Conservation (phyloP, 1,140 invertebrate genomes). For the Hetaerina americana region DNA sequence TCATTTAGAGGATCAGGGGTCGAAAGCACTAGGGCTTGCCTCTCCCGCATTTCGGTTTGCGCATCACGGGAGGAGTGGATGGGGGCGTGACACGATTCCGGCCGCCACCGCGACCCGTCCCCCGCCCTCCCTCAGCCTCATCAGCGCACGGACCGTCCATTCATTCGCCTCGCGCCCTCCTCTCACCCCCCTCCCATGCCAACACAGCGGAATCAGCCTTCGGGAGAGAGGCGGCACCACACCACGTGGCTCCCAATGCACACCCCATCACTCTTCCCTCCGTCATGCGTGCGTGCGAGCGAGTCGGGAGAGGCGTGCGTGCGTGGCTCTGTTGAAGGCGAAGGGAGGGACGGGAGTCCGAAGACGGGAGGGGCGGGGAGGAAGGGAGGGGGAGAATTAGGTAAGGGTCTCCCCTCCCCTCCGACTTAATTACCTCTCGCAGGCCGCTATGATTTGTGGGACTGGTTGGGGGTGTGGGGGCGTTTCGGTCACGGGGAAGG, state of each 20-base stretch:
- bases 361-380: background rate
- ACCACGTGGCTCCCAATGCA: background rate
- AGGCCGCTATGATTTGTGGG: background rate
- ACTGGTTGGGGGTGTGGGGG: too few relatives aligned
- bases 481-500: too few relatives aligned
- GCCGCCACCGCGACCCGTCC: too few relatives aligned
- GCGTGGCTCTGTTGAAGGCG: too few relatives aligned
- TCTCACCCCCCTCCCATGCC: background rate
- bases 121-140: too few relatives aligned
- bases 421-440: background rate
- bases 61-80: too few relatives aligned
- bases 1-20: too few relatives aligned
- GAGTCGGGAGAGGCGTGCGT: too few relatives aligned
- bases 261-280: background rate
- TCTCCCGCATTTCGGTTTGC: too few relatives aligned
- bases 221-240: background rate
- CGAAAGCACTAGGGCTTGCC: too few relatives aligned
- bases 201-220: background rate
- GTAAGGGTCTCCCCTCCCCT: too few relatives aligned
- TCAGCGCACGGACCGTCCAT: background rate
- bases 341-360: background rate
- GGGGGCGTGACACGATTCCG: too few relatives aligned
- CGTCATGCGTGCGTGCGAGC: background rate
- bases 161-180: background rate
- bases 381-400: background rate